A percentile compares a stretch with the other conserved stretches of the same genome.
These are phyloP conservation scores for Seriola dumerili DNA, from an alignment of 2,113 vertebrate species.

Conservation along the genomic window DNA sequence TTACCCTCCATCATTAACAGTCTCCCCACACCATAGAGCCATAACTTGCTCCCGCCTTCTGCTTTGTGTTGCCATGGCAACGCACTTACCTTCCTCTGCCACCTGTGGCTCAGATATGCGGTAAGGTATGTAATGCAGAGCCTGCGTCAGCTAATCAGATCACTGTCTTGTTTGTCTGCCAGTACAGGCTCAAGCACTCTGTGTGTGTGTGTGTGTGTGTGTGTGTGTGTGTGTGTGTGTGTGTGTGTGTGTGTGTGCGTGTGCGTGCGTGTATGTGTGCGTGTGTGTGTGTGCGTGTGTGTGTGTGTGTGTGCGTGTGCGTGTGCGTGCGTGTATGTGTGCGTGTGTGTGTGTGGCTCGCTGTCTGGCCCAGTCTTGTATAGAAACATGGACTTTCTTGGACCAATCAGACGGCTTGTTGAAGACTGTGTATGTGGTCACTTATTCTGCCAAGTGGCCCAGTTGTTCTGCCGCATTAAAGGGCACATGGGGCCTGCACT, in stretches of 20 bases:
- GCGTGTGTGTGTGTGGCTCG: neutral
- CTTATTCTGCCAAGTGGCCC: slow-evolving; percentile 12
- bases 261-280: neutral
- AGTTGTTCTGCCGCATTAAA: slow-evolving; percentile 41
- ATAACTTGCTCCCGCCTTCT: slow-evolving; percentile 38
- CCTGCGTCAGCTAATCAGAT: slow-evolving; percentile 44
- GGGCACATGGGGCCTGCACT: slow-evolving; percentile 12
- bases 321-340: neutral
- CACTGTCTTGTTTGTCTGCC: neutral
- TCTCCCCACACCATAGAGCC: slow-evolving; percentile 54
- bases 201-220: neutral
- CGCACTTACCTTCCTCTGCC: slow-evolving; percentile 39
- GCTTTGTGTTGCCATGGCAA: slow-evolving; percentile 62
- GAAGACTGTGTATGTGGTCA: neutral
- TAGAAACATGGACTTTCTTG: neutral
- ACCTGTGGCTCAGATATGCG: slow-evolving; percentile 45
- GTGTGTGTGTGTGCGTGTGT: neutral
- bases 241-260: neutral
- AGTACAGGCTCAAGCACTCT: no score
- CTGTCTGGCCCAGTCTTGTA: neutral
- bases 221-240: neutral
- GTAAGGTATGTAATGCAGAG: slow-evolving; percentile 44
- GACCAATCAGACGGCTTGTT: neutral
- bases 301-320: no score
- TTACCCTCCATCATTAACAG: slow-evolving; percentile 52